These are phyloP conservation scores for Hemicrepidius hirtus DNA, from an alignment of 2,888 invertebrate genomes.

Conservation along the genomic window DNA sequence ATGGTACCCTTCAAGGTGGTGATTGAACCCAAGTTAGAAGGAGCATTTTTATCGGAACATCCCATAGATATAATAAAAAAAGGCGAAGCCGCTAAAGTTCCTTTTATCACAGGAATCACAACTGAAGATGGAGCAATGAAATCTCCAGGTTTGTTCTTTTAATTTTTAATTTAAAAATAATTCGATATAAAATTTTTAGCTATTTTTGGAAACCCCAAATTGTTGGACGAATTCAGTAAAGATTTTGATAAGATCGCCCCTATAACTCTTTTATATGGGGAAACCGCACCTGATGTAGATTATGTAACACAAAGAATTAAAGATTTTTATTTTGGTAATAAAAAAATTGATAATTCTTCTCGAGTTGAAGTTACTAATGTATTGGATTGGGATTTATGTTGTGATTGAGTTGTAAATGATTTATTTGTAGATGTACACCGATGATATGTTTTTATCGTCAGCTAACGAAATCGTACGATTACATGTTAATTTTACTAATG, in stretches of 20 bases:
- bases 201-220: constrained; percentile 63
- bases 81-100: constrained; percentile 75
- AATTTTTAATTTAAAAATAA: neutral
- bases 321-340: constrained; percentile 71
- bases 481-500: constrained; percentile 73
- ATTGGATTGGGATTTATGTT: constrained; percentile 24
- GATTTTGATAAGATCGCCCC: constrained; percentile 71
- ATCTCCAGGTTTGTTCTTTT: constrained; percentile 77
- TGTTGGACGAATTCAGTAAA: constrained; percentile 69
- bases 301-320: constrained; percentile 66
- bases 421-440: constrained; percentile 79
- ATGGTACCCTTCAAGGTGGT: constrained; percentile 88
- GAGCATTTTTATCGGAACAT: constrained; percentile 81
- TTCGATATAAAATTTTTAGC: constrained; percentile 58
- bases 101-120: constrained; percentile 84
- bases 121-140: constrained; percentile 84
- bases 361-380: constrained; percentile 69
- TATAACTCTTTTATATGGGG: constrained; percentile 70
- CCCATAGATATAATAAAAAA: constrained; percentile 74
- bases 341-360: constrained; percentile 66
- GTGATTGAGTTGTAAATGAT: neutral
- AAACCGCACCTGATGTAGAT: constrained; percentile 64
- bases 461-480: constrained; percentile 78
- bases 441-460: constrained; percentile 82
- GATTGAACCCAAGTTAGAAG: constrained; percentile 80